phyloP scores from a whole-genome alignment of 1,140 invertebrate species.

The Pseudachorutes palmiensis region DNA sequence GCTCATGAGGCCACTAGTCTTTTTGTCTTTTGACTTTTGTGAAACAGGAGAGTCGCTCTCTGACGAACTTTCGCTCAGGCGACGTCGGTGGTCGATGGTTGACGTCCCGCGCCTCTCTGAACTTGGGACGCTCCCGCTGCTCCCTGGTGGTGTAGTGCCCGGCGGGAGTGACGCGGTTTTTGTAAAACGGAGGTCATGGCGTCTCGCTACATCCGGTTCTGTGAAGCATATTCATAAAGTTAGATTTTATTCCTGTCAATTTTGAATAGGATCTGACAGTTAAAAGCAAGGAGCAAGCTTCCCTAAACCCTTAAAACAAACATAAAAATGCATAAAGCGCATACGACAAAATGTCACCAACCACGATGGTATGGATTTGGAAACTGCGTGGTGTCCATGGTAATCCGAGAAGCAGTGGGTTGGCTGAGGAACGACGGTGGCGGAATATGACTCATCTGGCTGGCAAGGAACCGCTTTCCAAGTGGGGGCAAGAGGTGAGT shows the following conservation, averaged over 20 bases:
- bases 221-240: too few relatives aligned
- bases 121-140: background rate
- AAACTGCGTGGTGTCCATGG: background rate
- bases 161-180: constrained; percentile 37
- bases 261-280: background rate
- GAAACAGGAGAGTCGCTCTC: constrained; percentile 39
- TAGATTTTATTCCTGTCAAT: too few relatives aligned
- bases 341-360: constrained; percentile 16
- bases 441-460: constrained; percentile 4
- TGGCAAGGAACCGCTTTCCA: constrained; percentile 12
- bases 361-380: constrained; percentile 24
- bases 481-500: constrained; percentile 21
- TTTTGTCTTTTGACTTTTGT: constrained; percentile 35
- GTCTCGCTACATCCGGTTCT: background rate
- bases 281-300: background rate
- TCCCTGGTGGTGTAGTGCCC: constrained; percentile 34
- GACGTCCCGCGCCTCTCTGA: constrained; percentile 5
- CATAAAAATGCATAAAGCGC: too few relatives aligned
- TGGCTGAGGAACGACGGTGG: background rate
- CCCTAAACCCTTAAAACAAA: background rate
- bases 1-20: constrained; percentile 35
- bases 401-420: background rate
- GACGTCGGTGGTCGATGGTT: constrained; percentile 18
- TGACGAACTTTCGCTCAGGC: constrained; percentile 39
- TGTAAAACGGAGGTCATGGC: constrained; percentile 18